Base-by-base conservation (phyloP, 1,140 invertebrate species). In the Cataglyphis hispanica region DNA sequence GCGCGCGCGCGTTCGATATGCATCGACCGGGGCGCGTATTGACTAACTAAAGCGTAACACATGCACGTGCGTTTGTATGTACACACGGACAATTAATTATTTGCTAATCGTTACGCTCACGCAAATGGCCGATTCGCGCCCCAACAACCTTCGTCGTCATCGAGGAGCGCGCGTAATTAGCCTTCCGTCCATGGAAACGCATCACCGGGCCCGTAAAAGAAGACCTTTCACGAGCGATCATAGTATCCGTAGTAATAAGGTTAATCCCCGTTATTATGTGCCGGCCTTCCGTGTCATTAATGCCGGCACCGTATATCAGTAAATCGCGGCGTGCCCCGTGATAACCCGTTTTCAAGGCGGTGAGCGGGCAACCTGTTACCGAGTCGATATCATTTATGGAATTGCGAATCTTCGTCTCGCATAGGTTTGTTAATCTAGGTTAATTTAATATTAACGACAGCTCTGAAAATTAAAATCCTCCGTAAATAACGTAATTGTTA, bases 81-180 rank as follows among this genome's bases (percentile, higher is more conserved):
- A 80, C 74, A 85, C 81, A 31, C 87, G 46, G 46, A 50, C 46
- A 78, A 85, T 85, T 85, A 85, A 85, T 85, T 85, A 66, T 85
- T 85, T 67, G 60, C 84, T 64, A 85, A 78, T 77, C 60, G 63
- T 85, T 66, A 80, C 63, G 46, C 40, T 53, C 50, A 67, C 84
- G 84, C 83, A 80, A 58, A 85, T 56, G 50, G n/a, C n/a, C 61
- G 31, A 75, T 46, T 27, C 67, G 37, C 50, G 63, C 43, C 60
- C n/a, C n/a, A n/a, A n/a, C n/a, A 50, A 31, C 34, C 19, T 63
- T 60, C 61, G 64, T 11, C 64, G 66, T 72, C 53, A 72, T 81
- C 66, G 53, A 60, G 66, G 66, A 56, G 16, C 43, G 16, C 19
- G 53, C 37, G 37, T 83, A 83, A 83, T 83, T 83, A 74, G 67